These are phyloP conservation scores for Laodelphax striatellus DNA, from an alignment of 1,140 invertebrate species.

Conservation along the genomic window DNA sequence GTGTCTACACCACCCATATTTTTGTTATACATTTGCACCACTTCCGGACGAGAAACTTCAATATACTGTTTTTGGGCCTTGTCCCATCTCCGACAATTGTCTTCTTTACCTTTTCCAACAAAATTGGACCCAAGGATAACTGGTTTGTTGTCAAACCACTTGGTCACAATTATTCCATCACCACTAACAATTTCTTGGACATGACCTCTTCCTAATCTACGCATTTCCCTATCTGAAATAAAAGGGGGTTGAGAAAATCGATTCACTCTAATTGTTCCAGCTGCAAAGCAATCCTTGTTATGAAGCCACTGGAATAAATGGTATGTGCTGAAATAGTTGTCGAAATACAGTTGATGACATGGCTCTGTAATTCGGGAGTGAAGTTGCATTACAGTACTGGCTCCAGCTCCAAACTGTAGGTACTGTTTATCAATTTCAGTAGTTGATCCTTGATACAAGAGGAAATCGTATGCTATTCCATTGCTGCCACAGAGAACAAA, in stretches of 20 bases:
- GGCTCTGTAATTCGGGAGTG: not conserved
- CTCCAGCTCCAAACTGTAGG: conserved; percentile 1
- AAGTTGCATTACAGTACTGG: conserved; percentile 2
- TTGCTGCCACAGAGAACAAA: too few species aligned
- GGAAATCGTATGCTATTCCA: conserved; percentile 8
- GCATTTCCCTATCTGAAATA: conserved; percentile 8
- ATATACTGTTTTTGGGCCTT: conserved; percentile 24
- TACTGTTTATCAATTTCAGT: not conserved
- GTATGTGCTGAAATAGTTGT: conserved; percentile 9
- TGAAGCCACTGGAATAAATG: conserved; percentile 4
- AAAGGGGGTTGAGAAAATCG: conserved; percentile 10
- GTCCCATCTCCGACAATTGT: conserved; percentile 23
- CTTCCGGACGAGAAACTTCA: conserved; percentile 20
- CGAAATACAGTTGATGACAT: conserved; percentile 7
- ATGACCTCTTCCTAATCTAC: not conserved
- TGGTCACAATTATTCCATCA: conserved; percentile 13
- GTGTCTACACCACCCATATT: too few species aligned
- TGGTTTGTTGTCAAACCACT: conserved; percentile 14
- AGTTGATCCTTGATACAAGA: conserved; percentile 6
- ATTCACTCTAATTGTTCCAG: conserved; percentile 6
- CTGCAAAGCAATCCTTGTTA: conserved; percentile 8
- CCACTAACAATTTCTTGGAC: conserved; percentile 8
- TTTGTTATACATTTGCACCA: conserved; percentile 27
- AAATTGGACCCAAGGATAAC: conserved; percentile 15
- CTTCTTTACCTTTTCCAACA: conserved; percentile 9